Conservation (phyloP, 2,888 invertebrate species). For the Ectemnius cavifrons region DNA sequence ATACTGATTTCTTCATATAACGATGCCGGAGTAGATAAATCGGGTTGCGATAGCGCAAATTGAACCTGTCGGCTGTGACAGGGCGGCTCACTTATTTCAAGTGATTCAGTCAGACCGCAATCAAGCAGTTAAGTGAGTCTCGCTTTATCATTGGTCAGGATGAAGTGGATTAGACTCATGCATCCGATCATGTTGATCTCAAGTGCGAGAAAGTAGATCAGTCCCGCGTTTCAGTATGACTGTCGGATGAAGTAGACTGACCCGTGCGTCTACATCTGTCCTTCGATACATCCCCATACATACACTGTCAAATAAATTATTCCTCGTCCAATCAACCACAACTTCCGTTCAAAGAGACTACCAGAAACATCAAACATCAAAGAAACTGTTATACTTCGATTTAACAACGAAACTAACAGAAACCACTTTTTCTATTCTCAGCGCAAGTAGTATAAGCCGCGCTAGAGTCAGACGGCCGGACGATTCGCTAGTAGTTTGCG, state of each 20-base stretch:
- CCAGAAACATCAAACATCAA: background rate
- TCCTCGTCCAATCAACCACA: background rate
- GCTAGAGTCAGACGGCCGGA: background rate
- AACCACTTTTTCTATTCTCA: background rate
- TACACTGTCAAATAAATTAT: background rate
- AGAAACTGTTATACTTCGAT: background rate
- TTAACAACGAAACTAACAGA: background rate
- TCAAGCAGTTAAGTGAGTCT: background rate
- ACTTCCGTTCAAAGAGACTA: background rate
- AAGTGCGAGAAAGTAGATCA: conserved; percentile 17
- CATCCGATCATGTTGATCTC: too few species aligned
- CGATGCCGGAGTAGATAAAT: too few species aligned
- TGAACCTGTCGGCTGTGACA: background rate
- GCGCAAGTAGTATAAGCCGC: conserved; percentile 3
- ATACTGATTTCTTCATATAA: too few species aligned
- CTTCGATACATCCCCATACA: background rate
- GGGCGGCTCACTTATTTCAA: background rate
- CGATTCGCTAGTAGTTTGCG: background rate
- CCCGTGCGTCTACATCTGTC: conserved; percentile 1
- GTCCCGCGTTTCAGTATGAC: background rate
- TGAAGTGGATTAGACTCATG: background rate
- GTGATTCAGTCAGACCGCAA: background rate
- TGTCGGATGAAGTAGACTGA: background rate
- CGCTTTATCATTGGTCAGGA: background rate
- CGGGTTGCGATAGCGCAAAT: background rate